Percentiles rank a stretch among this genome's conserved stretches.
Evolutionary conservation across 2,113 vertebrate genomes (phyloP).

Genomic region (Tympanuchus pallidicinctus): DNA sequence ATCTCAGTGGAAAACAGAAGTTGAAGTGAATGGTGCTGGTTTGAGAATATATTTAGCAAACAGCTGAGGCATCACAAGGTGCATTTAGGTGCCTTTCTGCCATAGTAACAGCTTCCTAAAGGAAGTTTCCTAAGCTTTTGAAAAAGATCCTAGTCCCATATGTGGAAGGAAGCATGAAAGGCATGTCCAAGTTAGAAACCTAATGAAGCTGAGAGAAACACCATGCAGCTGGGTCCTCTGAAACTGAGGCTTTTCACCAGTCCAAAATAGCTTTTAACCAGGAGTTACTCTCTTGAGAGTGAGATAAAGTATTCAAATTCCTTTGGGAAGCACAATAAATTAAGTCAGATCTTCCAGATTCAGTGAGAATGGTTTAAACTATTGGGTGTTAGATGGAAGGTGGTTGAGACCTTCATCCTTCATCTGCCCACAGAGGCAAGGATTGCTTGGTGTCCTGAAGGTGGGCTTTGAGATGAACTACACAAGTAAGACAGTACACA

Average conservation of each 20-base stretch:
- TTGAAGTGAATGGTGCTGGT: background rate
- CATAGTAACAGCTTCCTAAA: background rate
- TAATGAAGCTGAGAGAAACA: background rate
- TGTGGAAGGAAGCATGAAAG: background rate
- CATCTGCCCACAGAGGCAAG: background rate
- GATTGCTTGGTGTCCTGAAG: background rate
- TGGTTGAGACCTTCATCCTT: background rate
- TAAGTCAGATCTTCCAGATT: conserved; percentile 1
- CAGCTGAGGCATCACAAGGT: conserved; percentile 24
- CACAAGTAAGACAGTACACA: background rate
- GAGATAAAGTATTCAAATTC: background rate
- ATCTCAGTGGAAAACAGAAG: conserved; percentile 25
- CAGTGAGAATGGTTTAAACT: background rate
- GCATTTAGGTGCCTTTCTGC: conserved; percentile 15
- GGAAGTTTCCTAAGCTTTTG: background rate
- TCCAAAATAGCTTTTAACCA: background rate
- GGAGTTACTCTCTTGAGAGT: background rate
- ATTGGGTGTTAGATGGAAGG: background rate
- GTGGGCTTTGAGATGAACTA: background rate
- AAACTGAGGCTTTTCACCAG: background rate
- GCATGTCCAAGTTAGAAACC: background rate
- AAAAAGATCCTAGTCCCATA: background rate
- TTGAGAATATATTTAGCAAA: conserved; percentile 45
- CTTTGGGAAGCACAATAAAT: background rate
- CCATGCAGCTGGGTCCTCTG: background rate